Percentiles rank a stretch among this genome's conserved stretches.
These are phyloP conservation scores for Watersipora subatra DNA, from an alignment of 1,140 invertebrate species.

Conservation along the genomic window DNA sequence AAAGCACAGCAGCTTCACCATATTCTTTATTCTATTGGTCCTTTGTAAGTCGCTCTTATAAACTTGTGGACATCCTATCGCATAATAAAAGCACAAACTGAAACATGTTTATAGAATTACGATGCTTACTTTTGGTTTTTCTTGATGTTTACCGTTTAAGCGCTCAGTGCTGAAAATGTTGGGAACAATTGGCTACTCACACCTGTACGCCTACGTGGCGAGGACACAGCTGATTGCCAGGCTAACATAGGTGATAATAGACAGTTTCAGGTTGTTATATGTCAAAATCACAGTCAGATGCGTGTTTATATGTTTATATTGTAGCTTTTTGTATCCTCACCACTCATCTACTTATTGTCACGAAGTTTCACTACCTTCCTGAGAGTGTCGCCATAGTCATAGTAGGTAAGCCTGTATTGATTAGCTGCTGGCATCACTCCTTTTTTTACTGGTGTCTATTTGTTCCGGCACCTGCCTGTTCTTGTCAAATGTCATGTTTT, in stretches of 20 bases:
- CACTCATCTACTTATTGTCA: slow-evolving; percentile 85
- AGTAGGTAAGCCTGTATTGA: slow-evolving; percentile 44
- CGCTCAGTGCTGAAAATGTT: background rate
- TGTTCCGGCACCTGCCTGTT: no score
- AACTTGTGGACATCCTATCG: background rate
- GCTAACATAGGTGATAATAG: background rate
- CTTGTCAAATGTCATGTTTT: no score
- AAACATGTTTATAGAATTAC: background rate
- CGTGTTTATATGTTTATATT: slow-evolving; percentile 10
- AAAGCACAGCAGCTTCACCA: slow-evolving; percentile 86
- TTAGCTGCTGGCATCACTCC: no score
- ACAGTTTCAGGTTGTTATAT: background rate
- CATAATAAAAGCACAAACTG: background rate
- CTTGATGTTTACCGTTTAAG: background rate
- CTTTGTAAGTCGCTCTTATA: slow-evolving; percentile 43
- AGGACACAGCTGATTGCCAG: background rate
- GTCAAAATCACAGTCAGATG: background rate
- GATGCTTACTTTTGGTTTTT: background rate
- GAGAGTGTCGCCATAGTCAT: slow-evolving; percentile 96
- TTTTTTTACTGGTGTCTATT: no score
- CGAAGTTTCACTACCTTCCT: slow-evolving; percentile 87
- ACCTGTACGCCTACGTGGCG: no score
- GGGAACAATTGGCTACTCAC: background rate
- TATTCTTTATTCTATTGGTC: slow-evolving; percentile 88
- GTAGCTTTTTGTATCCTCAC: slow-evolving; percentile 62